These are phyloP conservation scores for Lethocerus indicus DNA, from an alignment of 1,140 invertebrate species.

Conservation along the genomic window DNA sequence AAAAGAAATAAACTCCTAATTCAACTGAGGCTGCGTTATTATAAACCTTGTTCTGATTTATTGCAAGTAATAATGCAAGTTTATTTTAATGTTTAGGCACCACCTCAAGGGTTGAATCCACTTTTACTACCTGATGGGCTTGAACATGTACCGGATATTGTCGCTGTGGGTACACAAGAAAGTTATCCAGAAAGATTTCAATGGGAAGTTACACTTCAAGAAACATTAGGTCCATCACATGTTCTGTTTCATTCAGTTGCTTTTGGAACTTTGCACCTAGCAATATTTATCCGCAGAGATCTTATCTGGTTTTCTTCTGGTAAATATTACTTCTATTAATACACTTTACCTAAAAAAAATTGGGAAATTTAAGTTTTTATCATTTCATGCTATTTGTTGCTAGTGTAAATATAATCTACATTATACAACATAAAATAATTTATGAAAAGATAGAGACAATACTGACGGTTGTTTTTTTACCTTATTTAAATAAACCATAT, in stretches of 20 bases:
- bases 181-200: conserved; percentile 65
- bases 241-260: conserved; percentile 64
- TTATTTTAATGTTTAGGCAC: conserved; percentile 22
- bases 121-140: conserved; percentile 70
- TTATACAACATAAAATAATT: too few species aligned
- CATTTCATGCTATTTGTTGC: too few species aligned
- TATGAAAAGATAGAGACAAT: too few species aligned
- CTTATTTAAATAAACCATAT: conserved; percentile 10
- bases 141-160: conserved; percentile 75
- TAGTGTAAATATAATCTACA: too few species aligned
- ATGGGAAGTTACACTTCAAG: conserved; percentile 83
- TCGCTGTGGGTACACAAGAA: conserved; percentile 87
- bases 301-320: conserved; percentile 82
- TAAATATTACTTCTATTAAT: conserved; percentile 14
- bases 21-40: too few species aligned
- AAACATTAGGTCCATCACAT: conserved; percentile 79
- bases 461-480: too few species aligned
- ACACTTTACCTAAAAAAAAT: too few species aligned
- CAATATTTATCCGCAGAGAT: conserved; percentile 72
- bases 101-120: conserved; percentile 53
- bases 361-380: background rate
- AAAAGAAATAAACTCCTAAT: too few species aligned
- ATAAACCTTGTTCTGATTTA: too few species aligned
- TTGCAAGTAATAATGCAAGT: background rate
- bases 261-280: conserved; percentile 71